Percentiles rank a stretch among this genome's conserved stretches.
Evolutionary conservation across 2,113 vertebrate species (phyloP).

Genomic region (Entomyzon cyanotis): DNA sequence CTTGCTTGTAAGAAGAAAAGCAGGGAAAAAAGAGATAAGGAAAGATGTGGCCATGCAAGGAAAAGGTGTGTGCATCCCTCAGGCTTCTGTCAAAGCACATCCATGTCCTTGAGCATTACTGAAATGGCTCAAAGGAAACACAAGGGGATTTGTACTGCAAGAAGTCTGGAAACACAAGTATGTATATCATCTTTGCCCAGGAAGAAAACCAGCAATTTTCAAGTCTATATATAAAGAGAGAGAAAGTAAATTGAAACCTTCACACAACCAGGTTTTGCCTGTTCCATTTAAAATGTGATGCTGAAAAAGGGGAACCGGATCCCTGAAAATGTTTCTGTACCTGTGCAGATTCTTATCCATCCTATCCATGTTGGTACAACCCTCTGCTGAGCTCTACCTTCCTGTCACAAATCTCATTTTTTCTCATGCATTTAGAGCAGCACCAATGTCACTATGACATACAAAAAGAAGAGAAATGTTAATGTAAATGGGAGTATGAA

Average conservation of each 20-base stretch:
- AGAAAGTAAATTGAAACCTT: not conserved
- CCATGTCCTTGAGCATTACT: accelerated
- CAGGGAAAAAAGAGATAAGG: not conserved
- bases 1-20: not conserved
- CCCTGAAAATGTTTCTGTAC: not conserved
- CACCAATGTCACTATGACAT: not conserved
- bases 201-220: not conserved
- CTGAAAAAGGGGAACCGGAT: not conserved
- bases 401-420: not conserved
- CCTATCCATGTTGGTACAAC: not conserved
- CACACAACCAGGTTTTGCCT: not conserved
- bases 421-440: not conserved
- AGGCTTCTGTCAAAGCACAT: not conserved
- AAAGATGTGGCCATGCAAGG: not conserved
- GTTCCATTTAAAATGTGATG: not conserved
- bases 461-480: not conserved
- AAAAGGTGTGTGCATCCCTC: not conserved
- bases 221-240: not conserved
- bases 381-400: not conserved
- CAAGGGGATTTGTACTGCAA: not conserved
- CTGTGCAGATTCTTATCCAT: not conserved
- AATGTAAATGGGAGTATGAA: not conserved
- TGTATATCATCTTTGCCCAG: not conserved
- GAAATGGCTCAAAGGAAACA: not conserved
- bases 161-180: not conserved